Percentiles rank a stretch among this genome's conserved stretches.
These are phyloP conservation scores for Muscicapa comitata DNA, from an alignment of 2,797 vertebrate species.

Conservation along the genomic window DNA sequence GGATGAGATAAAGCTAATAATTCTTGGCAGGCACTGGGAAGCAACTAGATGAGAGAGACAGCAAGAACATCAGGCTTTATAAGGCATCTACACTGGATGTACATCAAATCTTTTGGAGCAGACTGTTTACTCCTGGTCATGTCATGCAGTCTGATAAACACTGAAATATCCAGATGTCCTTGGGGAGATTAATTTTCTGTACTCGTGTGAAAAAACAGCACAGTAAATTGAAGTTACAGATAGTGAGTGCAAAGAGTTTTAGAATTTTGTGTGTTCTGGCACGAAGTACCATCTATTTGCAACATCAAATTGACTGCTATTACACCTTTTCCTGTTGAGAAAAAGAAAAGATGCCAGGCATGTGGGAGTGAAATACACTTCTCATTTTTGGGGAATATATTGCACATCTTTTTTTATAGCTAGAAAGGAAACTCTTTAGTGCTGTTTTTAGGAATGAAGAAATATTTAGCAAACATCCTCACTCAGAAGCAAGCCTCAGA, in stretches of 20 bases:
- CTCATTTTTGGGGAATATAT: not conserved
- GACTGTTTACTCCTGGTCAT: not conserved
- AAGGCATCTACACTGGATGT: not conserved
- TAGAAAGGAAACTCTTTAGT: not conserved
- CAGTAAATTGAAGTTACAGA: not conserved
- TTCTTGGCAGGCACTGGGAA: constrained; percentile 7
- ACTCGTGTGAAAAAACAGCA: not conserved
- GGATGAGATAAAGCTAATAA: not conserved
- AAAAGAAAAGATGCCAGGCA: not conserved
- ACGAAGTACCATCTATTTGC: not conserved
- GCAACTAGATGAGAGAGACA: not conserved
- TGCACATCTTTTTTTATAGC: not conserved
- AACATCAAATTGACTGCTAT: not conserved
- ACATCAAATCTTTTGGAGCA: not conserved
- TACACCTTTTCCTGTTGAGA: constrained; percentile 15
- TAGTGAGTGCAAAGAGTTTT: not conserved
- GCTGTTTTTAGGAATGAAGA: not conserved
- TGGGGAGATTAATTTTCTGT: not conserved
- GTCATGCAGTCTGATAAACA: not conserved
- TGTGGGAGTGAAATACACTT: not conserved
- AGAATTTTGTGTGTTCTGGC: not conserved
- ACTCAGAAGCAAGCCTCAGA: not conserved
- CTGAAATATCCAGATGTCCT: not conserved
- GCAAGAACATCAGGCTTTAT: not conserved
- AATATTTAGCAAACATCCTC: not conserved